phyloP scores from a whole-genome alignment of 2,888 invertebrate species.

The Papilio elwesi region DNA sequence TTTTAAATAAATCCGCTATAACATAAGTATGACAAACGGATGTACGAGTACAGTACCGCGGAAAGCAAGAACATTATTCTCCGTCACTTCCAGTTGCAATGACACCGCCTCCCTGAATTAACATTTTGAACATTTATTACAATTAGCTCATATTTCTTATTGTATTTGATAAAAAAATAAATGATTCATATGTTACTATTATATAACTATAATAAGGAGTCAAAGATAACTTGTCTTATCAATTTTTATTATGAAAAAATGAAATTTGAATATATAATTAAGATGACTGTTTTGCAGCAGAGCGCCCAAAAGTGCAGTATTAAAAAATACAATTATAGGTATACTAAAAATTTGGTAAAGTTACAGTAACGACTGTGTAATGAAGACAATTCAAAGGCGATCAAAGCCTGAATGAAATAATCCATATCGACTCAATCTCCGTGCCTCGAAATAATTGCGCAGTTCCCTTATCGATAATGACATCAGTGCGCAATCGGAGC shows the following conservation, averaged over 20 bases:
- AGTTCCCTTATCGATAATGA: slow-evolving; percentile 11
- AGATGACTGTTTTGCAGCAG: too few relatives aligned
- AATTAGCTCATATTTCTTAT: neutral
- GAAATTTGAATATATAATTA: too few relatives aligned
- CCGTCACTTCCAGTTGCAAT: slow-evolving; percentile 23
- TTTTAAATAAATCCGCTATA: neutral
- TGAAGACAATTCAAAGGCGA: neutral
- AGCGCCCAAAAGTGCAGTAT: too few relatives aligned
- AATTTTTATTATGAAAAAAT: too few relatives aligned
- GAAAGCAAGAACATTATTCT: slow-evolving; percentile 15
- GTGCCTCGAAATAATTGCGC: neutral
- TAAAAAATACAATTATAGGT: too few relatives aligned
- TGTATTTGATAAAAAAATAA: neutral
- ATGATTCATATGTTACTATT: too few relatives aligned
- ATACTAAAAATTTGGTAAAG: neutral
- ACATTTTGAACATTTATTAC: slow-evolving; percentile 30
- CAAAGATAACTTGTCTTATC: too few relatives aligned
- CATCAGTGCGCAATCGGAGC: neutral
- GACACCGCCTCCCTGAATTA: slow-evolving; percentile 24
- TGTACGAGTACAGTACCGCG: neutral
- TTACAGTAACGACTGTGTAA: neutral
- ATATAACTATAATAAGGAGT: too few relatives aligned
- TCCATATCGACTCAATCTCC: slow-evolving; percentile 8
- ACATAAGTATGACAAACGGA: neutral
- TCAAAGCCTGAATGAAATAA: neutral